Evolutionary conservation across 2,797 vertebrate genomes (phyloP).

Genomic region (Alca torda): DNA sequence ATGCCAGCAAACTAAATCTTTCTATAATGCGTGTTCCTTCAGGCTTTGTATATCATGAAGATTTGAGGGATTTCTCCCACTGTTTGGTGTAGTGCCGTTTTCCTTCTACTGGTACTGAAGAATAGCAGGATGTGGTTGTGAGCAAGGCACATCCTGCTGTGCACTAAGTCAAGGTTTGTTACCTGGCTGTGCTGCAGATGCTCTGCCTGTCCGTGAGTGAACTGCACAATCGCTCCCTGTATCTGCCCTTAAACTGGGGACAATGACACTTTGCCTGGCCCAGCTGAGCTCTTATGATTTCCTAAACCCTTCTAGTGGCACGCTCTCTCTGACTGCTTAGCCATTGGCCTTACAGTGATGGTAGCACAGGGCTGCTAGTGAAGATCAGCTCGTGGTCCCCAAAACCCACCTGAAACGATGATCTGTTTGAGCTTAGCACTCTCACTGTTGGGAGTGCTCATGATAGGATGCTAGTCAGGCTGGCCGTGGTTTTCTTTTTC

Average conservation of each 20-base stretch:
- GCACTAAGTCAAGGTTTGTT: neutral
- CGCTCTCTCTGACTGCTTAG: neutral
- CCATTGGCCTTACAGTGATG: neutral
- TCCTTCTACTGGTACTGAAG: neutral
- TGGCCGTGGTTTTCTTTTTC: neutral
- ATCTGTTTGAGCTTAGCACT: neutral
- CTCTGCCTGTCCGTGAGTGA: accelerated
- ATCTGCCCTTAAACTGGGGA: neutral
- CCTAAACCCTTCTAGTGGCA: neutral
- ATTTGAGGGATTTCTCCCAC: constrained; percentile 5
- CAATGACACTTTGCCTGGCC: neutral
- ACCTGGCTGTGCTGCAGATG: neutral
- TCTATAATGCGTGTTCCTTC: constrained; percentile 7
- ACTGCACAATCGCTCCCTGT: accelerated
- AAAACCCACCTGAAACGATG: neutral
- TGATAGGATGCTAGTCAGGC: neutral
- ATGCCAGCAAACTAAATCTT: constrained; percentile 47
- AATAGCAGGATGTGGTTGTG: neutral
- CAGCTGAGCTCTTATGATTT: neutral
- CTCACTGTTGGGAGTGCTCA: neutral
- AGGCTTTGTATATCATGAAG: constrained; percentile 5
- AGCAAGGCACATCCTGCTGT: neutral
- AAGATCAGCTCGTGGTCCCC: neutral
- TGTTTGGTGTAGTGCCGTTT: neutral
- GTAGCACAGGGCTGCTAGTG: neutral